Base-by-base conservation (phyloP, 2,888 invertebrate genomes). In the Apantesis nais region DNA sequence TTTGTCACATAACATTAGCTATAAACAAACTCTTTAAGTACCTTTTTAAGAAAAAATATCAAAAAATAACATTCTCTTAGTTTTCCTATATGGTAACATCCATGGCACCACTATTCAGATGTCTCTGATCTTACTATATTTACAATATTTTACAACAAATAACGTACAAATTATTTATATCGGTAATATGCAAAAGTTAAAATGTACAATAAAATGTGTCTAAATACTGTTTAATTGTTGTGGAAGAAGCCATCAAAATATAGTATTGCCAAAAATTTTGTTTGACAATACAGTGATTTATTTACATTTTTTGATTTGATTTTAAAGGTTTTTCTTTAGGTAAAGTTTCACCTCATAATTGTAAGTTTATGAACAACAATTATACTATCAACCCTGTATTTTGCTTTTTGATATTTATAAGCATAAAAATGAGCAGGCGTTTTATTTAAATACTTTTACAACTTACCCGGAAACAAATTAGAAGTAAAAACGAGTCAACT, bases 81-180 rank as follows among this genome's bases (percentile, higher is more conserved):
- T 75, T 80, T 74, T 88, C 85, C 67, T 86, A 85, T 91, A 93
- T 93, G 94, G 94, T 94, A 94, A 94, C 93, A 85, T 75, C 79
- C 82, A 94, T 94, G 94, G 93, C 94, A 93, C 93, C 93, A 92
- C 85, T 89, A 79, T 73, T 74, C 72, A 78, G 74, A 78, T 78
- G 73, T 68, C 62, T 76, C 22, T 52, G 48, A 52, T 52, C 16
- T 73, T 72, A 72, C 48, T 67, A 70, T 80, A 80, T 81, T 79
- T 73, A 78, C 73, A 78, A 68, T 71, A 75, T 78, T 78, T 73
- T 78, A 77, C 77, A 84, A 55, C 66, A 70, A 67, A 44, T 55
- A 63, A 68, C 31, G 64, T 60, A 69, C 25, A 61, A 80, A 72
- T 31, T 72, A 73, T 74, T 80, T 72, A 69, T 71, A 74, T 73